These are phyloP conservation scores for Portunus trituberculatus DNA, from an alignment of 1,140 invertebrate species.

Conservation along the genomic window DNA sequence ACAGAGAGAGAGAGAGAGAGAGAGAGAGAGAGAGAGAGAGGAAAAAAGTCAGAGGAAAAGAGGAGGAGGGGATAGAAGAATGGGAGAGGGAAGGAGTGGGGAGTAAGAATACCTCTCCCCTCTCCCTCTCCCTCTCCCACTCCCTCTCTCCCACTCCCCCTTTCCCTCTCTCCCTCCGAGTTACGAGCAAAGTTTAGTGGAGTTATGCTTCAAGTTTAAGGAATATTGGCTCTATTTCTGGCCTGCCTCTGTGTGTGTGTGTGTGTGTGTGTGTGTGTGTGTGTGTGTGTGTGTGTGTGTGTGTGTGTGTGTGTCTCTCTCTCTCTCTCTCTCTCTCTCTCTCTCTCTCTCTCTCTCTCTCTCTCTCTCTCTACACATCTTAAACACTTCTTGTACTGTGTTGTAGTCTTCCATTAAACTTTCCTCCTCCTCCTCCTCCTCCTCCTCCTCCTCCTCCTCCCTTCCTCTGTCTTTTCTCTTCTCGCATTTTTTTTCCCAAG, in stretches of 20 bases:
- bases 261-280: not conserved
- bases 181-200: constrained; percentile 70
- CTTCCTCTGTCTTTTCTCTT: not conserved
- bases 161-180: constrained; percentile 26
- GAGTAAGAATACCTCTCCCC: not conserved
- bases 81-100: not conserved
- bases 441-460: constrained; percentile 3
- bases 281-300: not conserved
- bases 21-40: not conserved
- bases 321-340: constrained; percentile 27
- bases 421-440: constrained; percentile 31
- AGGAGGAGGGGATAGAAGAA: not conserved
- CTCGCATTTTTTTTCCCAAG: not conserved
- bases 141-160: not conserved
- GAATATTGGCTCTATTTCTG: constrained; percentile 64
- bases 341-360: constrained; percentile 36
- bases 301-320: not conserved
- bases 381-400: not conserved
- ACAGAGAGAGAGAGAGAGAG: not conserved
- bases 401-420: not conserved
- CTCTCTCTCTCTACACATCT: not conserved
- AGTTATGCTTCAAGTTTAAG: constrained; percentile 72
- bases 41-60: too few species aligned
- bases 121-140: not conserved
- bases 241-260: not conserved